Evolutionary conservation across 2,797 vertebrate species (phyloP).

Genomic region (Pygocentrus nattereri): DNA sequence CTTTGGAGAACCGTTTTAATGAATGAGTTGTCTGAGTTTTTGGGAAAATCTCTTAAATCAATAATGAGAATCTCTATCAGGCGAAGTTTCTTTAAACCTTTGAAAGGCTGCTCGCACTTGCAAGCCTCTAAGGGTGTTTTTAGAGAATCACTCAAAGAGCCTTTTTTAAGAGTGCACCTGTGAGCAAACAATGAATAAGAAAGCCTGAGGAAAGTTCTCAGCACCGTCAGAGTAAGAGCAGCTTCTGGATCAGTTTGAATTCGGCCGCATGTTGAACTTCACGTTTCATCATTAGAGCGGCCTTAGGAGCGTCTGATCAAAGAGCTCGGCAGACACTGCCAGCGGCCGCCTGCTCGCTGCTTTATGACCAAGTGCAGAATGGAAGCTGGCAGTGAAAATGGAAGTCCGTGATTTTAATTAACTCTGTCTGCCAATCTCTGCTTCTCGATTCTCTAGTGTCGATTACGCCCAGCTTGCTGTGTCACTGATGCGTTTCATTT

Average conservation of each 20-base stretch:
- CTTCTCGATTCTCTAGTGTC: neutral
- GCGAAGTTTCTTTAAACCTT: too few relatives aligned
- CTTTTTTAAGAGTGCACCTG: too few relatives aligned
- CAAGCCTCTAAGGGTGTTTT: too few relatives aligned
- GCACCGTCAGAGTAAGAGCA: constrained; percentile 14
- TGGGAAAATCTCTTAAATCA: too few relatives aligned
- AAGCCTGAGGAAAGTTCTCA: neutral
- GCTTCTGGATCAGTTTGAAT: constrained; percentile 11
- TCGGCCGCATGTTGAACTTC: constrained; percentile 47
- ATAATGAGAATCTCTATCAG: too few relatives aligned
- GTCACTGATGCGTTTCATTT: constrained; percentile 1
- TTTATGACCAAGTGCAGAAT: constrained; percentile 71
- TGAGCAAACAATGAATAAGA: neutral
- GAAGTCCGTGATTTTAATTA: constrained; percentile 39
- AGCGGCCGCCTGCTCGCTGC: constrained; percentile 26
- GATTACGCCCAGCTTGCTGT: constrained; percentile 8
- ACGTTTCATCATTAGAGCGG: constrained; percentile 54
- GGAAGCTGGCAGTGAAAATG: constrained; percentile 61
- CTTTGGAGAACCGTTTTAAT: too few relatives aligned
- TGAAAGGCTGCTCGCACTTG: too few relatives aligned
- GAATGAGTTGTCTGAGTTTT: too few relatives aligned
- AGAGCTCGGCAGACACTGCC: constrained; percentile 39
- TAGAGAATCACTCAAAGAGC: too few relatives aligned
- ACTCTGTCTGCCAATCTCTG: constrained; percentile 20
- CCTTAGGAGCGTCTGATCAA: constrained; percentile 58